Base-by-base conservation (phyloP, 1,140 invertebrate species). In the Ostrea denselamellosa region DNA sequence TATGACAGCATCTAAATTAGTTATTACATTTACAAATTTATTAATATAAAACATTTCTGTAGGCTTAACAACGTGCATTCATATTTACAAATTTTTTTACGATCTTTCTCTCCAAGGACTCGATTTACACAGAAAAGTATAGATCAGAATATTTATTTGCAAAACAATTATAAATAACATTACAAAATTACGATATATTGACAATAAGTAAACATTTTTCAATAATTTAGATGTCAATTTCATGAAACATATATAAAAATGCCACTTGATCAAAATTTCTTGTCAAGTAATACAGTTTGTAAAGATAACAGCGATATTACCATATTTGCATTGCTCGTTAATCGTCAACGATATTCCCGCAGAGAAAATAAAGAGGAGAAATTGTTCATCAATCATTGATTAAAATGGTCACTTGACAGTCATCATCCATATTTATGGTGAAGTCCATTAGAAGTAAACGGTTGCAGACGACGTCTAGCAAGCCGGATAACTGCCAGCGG, bases 361-460 rank as follows among this genome's bases (percentile, higher is more conserved):
- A 62, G 56, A n/a, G 56, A n/a, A 2, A 62, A 19, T 62, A 19
- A 62, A 62, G 56, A 62, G 56, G n/a, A 62, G 17, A 62, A 62
- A 19, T n/a, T 62, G 56, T n/a, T 44, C 56, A 62, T 62, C 17
- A 77, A 77, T 77, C 68, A 77, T 77, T 77, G 28, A 77, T 28
- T 77, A 25, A 28, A 28, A 34, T 77, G 68, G 68, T 77, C 68
- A 77, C 68, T 77, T 77, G 22, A 2, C 68, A 77, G 68, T 28
- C 65, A 10, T n/a, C n/a, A n/a, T n/a, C 22, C 68, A 34, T 28
- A 77, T 62, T 62, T 19, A 19, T 34, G 22, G 68, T 25, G 7
- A 14, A 34, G 28, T 77, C 22, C 68, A 77, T 14, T 34, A 77
- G 25, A 28, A 44, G 17, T n/a, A 62, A 62, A 62, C n/a, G 22